These are phyloP conservation scores for Oscheius sp. DNA, from an alignment of 2,888 invertebrate genomes.

Conservation along the genomic window DNA sequence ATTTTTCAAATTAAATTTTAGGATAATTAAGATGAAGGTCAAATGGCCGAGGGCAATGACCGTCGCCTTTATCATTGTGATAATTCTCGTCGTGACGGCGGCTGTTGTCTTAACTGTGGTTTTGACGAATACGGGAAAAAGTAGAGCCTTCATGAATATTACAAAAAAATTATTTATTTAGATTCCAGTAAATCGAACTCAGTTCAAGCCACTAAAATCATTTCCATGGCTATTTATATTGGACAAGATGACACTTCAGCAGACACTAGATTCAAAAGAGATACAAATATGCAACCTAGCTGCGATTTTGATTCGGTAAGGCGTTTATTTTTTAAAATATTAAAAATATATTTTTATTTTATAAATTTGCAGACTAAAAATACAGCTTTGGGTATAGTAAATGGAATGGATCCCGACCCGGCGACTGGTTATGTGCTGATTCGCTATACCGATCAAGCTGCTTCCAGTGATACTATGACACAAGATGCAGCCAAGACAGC, in stretches of 20 bases:
- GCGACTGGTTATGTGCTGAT: neutral
- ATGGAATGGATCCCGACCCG: neutral
- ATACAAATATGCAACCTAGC: neutral
- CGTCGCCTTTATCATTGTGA: neutral
- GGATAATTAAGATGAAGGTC: constrained; percentile 12
- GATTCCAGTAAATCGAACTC: too few species aligned
- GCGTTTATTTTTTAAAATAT: neutral
- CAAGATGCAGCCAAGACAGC: neutral
- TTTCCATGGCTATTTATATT: neutral
- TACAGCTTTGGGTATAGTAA: neutral
- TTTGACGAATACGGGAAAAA: constrained; percentile 1
- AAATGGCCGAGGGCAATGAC: constrained; percentile 24
- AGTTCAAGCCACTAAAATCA: neutral
- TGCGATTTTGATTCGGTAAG: neutral
- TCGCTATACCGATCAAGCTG: neutral
- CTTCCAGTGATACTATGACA: neutral
- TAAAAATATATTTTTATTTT: neutral
- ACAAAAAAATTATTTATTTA: too few species aligned
- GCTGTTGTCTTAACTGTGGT: constrained; percentile 25
- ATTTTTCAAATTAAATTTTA: too few species aligned
- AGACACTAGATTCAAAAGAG: constrained; percentile 1
- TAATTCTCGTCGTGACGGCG: constrained; percentile 5
- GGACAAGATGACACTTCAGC: neutral
- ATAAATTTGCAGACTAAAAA: neutral
- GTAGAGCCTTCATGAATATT: too few species aligned